phyloP scores from a whole-genome alignment of 2,113 vertebrate genomes.

The Plecotus auritus region DNA sequence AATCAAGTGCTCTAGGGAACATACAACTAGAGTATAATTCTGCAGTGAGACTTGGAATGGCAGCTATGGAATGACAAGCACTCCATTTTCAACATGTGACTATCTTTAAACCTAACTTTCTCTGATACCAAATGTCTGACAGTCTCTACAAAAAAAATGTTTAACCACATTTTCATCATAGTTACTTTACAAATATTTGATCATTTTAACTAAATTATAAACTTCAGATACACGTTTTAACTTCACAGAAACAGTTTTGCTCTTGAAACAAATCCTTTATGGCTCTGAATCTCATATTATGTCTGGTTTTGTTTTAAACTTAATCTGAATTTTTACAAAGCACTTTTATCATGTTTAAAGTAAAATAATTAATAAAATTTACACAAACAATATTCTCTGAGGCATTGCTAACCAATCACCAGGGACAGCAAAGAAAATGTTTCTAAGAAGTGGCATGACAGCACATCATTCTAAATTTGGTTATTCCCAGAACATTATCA shows the following conservation, averaged over 20 bases:
- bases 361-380: conserved; percentile 45
- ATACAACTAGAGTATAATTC: not conserved
- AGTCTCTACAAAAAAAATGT: conserved; percentile 12
- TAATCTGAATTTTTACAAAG: conserved; percentile 12
- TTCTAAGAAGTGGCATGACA: not conserved
- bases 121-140: not conserved
- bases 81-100: not conserved
- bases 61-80: not conserved
- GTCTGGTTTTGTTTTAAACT: conserved; percentile 10
- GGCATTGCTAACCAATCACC: not conserved
- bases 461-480: conserved; percentile 20
- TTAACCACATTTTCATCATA: conserved; percentile 27
- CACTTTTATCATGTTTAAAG: conserved; percentile 7
- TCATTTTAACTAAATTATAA: conserved; percentile 32
- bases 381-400: not conserved
- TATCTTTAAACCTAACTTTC: not conserved
- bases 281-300: conserved; percentile 7
- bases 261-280: not conserved
- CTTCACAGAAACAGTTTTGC: not conserved
- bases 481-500: conserved; percentile 16
- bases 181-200: conserved; percentile 4
- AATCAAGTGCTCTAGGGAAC: not conserved
- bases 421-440: not conserved
- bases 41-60: not conserved
- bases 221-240: not conserved